Base-by-base conservation (phyloP, 2,797 vertebrate genomes). In the Threskiornis aethiopicus region DNA sequence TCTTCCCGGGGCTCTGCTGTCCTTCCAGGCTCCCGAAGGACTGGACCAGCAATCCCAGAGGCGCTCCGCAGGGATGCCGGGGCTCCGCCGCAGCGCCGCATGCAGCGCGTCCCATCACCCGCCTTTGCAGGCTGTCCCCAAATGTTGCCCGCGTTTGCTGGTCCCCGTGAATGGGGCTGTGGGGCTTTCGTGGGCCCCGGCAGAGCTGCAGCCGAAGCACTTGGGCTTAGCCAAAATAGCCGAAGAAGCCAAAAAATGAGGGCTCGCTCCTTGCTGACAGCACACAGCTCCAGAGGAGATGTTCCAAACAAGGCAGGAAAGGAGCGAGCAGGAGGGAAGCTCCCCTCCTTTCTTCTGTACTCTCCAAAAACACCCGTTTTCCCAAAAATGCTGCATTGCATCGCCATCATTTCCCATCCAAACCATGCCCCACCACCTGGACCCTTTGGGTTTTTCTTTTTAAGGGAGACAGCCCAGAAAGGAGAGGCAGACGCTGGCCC, bases 191-290 rank as follows among this genome's bases (percentile, higher is more conserved):
- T 18, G 20, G 18, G 4, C 9, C 15, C 9, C 5, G 6, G 28
- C 4, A 57, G 57, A 85, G 41, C 11, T 5, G 3, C 0, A 0
- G n/a, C 10, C 2, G 10, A n/a, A 76, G 15, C 28, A 7, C 47
- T 35, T 5, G 1, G 25, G 49, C 41, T 83, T 9, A 29, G 14
- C 51, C 55, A 37, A 42, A 73, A 73, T 41, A 41, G 24, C 7
- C 29, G 57, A 26, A 84, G 3, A 1, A 46, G 26, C 20, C 17
- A 4, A 31, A 80, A 78, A 28, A 10, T 1, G 29, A 11, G 20
- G 49, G 13, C 39, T 73, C 3, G 5, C 37, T 44, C 57, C 83
- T 13, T 29, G 16, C n/a, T 85, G 66, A 6, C 14, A 33, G 66
- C 57, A 35, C 29, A 11, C 22, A 6, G 46, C 24, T 5, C 58